These are phyloP conservation scores for Apeltes quadracus DNA, from an alignment of 2,113 vertebrate genomes.

Conservation along the genomic window DNA sequence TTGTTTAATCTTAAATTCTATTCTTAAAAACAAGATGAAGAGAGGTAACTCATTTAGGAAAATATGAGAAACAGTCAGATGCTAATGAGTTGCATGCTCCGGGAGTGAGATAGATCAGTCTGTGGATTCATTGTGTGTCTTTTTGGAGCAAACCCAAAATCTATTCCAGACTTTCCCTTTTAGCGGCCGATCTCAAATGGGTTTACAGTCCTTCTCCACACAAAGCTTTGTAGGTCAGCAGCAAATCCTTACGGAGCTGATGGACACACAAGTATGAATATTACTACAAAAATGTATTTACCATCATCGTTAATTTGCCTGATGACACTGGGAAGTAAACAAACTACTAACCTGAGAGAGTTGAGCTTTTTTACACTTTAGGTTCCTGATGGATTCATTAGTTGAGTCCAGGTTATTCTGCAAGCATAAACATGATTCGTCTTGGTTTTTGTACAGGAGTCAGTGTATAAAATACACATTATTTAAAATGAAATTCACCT, in stretches of 20 bases:
- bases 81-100: background rate
- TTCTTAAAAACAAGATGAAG: background rate
- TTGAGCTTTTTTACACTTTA: conserved; percentile 32
- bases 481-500: conserved; percentile 77
- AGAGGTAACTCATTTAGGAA: background rate
- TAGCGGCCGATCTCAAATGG: background rate
- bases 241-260: conserved; percentile 45
- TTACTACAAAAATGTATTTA: background rate
- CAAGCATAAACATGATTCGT: conserved; percentile 6
- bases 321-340: background rate
- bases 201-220: conserved; percentile 7
- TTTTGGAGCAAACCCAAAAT: background rate
- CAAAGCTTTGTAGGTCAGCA: conserved; percentile 19
- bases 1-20: background rate
- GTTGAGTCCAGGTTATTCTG: conserved; percentile 40
- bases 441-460: background rate
- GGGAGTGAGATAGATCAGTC: conserved; percentile 2
- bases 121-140: background rate
- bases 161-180: background rate
- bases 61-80: background rate
- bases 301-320: background rate
- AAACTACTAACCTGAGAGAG: conserved; percentile 43
- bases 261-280: conserved; percentile 9
- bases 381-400: conserved; percentile 36
- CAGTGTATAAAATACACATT: background rate